Percentiles rank a stretch among this genome's conserved stretches.
Evolutionary conservation across 2,888 invertebrate genomes (phyloP).

Genomic region (Phrixothrix hirtus): DNA sequence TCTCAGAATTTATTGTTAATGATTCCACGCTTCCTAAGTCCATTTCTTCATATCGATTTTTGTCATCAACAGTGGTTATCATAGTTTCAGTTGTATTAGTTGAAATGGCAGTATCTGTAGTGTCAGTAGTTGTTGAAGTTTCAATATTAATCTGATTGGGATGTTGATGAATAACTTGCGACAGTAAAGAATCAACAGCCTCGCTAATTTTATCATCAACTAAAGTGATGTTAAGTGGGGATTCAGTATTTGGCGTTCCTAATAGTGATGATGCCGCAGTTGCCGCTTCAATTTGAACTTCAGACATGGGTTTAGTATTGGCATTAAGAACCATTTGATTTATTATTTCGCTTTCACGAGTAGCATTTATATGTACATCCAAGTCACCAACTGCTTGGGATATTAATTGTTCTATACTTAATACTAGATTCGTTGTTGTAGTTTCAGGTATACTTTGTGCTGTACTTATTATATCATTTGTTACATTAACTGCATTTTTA

Average conservation of each 20-base stretch:
- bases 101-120: neutral
- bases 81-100: neutral
- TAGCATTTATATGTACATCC: slow-evolving; percentile 33
- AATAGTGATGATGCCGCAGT: slow-evolving; percentile 39
- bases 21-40: slow-evolving; percentile 6
- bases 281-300: slow-evolving; percentile 39
- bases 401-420: slow-evolving; percentile 49
- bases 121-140: slow-evolving; percentile 24
- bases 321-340: slow-evolving; percentile 37
- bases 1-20: neutral
- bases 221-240: slow-evolving; percentile 1
- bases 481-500: slow-evolving; percentile 15
- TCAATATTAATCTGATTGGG: slow-evolving; percentile 35
- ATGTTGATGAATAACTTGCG: slow-evolving; percentile 40
- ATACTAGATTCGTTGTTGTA: slow-evolving; percentile 43
- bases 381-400: slow-evolving; percentile 45
- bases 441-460: slow-evolving; percentile 1
- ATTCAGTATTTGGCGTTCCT: slow-evolving; percentile 16
- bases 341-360: slow-evolving; percentile 36
- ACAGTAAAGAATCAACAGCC: slow-evolving; percentile 45
- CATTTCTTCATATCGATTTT: slow-evolving; percentile 17
- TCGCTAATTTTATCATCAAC: slow-evolving; percentile 33
- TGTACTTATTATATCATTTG: neutral
- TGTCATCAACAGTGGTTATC: slow-evolving; percentile 3
- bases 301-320: slow-evolving; percentile 37